These are phyloP conservation scores for Rhopilema esculentum DNA, from an alignment of 30 jellyfish, hydroid and myxozoan genomes.

Conservation along the genomic window DNA sequence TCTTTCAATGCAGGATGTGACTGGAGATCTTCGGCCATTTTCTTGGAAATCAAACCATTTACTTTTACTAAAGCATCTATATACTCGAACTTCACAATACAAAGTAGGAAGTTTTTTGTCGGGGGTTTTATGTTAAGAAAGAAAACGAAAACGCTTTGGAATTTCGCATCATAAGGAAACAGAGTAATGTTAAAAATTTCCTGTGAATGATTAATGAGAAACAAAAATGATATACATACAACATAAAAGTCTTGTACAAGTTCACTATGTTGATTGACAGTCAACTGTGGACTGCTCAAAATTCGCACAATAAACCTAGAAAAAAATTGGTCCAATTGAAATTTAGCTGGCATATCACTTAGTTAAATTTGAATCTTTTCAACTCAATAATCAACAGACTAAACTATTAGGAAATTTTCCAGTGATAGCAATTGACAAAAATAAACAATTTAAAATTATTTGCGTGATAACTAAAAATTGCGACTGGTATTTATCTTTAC, in stretches of 20 bases:
- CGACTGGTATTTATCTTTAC: no score
- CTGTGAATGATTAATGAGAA: background rate
- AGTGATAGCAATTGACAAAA: no score
- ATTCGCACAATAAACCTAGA: constrained; percentile 81
- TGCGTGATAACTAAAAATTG: no score
- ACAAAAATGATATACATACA: constrained; percentile 55
- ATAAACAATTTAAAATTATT: no score
- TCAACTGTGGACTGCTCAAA: constrained; percentile 68
- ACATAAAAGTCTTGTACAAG: constrained; percentile 93
- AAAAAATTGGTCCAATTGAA: background rate
- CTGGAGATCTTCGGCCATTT: constrained; percentile 91
- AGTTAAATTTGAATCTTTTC: background rate
- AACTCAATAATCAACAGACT: no score
- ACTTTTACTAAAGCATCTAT: no score
- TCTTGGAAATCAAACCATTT: constrained; percentile 58
- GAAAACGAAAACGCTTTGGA: background rate
- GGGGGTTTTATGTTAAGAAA: background rate
- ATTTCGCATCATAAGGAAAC: background rate
- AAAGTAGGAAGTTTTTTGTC: no score
- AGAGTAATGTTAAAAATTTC: background rate
- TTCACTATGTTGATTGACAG: constrained; percentile 90
- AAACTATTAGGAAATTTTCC: no score
- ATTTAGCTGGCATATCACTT: background rate
- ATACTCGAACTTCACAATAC: no score
- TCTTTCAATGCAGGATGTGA: constrained; percentile 86